These are phyloP conservation scores for Carettochelys insculpta DNA, from an alignment of 2,113 vertebrate genomes.

Conservation along the genomic window DNA sequence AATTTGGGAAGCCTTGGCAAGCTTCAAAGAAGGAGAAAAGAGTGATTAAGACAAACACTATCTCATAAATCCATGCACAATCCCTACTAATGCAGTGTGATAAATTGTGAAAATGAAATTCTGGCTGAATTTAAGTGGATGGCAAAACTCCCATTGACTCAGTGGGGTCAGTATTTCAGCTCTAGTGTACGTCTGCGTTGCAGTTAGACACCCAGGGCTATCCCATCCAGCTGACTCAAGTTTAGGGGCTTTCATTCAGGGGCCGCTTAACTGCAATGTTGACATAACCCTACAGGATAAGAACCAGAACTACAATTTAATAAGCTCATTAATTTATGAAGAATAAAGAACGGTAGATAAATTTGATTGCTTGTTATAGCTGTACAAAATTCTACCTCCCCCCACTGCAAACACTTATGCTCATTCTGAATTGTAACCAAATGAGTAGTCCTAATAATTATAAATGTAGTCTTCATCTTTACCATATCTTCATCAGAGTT, in stretches of 20 bases:
- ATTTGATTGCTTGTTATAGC: slow-evolving; percentile 66
- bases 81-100: slow-evolving; percentile 28
- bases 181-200: neutral
- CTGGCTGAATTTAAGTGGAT: slow-evolving; percentile 59
- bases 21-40: slow-evolving; percentile 32
- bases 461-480: slow-evolving; percentile 5
- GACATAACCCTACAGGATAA: slow-evolving; percentile 10
- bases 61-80: slow-evolving; percentile 28
- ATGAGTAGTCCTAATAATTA: slow-evolving; percentile 53
- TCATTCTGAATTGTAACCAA: slow-evolving; percentile 39
- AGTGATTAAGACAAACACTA: neutral
- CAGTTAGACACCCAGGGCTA: neutral
- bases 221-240: neutral
- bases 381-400: slow-evolving; percentile 46
- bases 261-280: neutral
- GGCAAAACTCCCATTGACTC: slow-evolving; percentile 33
- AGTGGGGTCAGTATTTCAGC: neutral
- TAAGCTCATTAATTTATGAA: slow-evolving; percentile 41
- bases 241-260: neutral
- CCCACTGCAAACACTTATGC: slow-evolving; percentile 55
- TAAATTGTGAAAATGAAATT: slow-evolving; percentile 66
- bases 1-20: slow-evolving; percentile 36
- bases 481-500: neutral
- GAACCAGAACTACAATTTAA: slow-evolving; percentile 48
- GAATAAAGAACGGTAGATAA: slow-evolving; percentile 52